Percentiles rank a stretch among this genome's conserved stretches.
phyloP scores from a whole-genome alignment of 2,113 vertebrate genomes.

The Hemiprocne comata region DNA sequence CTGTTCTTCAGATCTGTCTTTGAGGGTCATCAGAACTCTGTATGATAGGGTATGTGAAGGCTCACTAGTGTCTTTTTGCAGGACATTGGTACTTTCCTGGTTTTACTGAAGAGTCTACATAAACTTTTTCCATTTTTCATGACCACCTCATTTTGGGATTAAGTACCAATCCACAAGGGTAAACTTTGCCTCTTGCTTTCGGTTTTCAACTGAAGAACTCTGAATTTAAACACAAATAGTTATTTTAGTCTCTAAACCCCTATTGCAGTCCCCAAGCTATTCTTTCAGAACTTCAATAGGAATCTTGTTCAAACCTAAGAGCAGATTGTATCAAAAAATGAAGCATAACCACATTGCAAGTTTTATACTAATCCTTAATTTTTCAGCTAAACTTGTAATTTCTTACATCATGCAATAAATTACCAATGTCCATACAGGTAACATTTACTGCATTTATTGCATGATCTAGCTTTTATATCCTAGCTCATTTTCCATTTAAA shows the following conservation, averaged over 20 bases:
- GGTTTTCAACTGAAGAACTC: not conserved
- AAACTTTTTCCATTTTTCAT: not conserved
- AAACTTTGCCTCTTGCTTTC: not conserved
- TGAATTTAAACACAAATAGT: not conserved
- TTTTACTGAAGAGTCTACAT: not conserved
- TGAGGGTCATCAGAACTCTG: too few species aligned
- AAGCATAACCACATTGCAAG: not conserved
- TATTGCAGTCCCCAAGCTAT: not conserved
- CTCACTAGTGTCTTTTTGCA: not conserved
- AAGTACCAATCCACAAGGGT: not conserved
- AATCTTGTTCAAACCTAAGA: not conserved
- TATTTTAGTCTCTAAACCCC: not conserved
- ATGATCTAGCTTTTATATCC: not conserved
- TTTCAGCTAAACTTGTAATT: not conserved
- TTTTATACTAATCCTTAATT: not conserved
- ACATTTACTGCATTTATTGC: not conserved
- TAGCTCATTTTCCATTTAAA: not conserved
- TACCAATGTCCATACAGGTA: not conserved
- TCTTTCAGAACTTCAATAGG: not conserved
- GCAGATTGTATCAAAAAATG: not conserved
- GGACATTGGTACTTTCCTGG: not conserved
- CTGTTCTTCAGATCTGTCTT: not conserved
- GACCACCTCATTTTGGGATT: not conserved
- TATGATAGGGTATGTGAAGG: too few species aligned
- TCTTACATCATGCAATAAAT: not conserved